Base-by-base conservation (phyloP, 2,888 invertebrate species). In the Colostygia pectinataria region DNA sequence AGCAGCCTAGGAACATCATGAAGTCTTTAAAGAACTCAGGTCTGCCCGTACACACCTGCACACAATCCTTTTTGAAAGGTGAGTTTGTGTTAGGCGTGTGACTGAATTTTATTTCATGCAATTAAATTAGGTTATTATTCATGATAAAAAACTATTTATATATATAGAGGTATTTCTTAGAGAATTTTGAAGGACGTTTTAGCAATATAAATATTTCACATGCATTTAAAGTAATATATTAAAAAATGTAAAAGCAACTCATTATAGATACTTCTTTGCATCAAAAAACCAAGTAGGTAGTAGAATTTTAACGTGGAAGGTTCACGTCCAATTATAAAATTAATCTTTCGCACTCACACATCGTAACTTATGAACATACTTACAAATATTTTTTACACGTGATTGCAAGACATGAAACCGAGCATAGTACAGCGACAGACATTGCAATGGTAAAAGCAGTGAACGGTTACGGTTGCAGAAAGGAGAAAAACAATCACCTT, bases 1-100 rank as follows among this genome's bases (percentile, higher is more conserved):
- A 97, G 92, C 97, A 97, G 87, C 97, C 97, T 96, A 93, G 92
- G 90, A 93, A 93, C 92, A 93, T 91, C 84, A 93, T 85, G 90
- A 92, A 92, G 91, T 93, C 93, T 93, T 93, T 92, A 92, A 92
- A 92, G 91, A 91, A 91, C 91, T 91, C 89, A 90, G 82, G 83
- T 90, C 91, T 90, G 91, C 77, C 77, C 76, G 66, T 60, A 37
- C 67, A 85, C 83, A 83, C 62, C 59, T 50, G 45, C 51, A 42
- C 52, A 46, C 20, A 42, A 40, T 24, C 23, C 42, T 33, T 42
- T 23, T 29, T 1, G 31, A 37, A 52, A 33, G 31, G 36, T 44
- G 48, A 36, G 32, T 38, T 43, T 47, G 52, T 52, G 52, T 47
- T 42, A 52, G 52, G 52, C 12, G 29, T 12, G 38, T 34, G 6